Conservation (phyloP, 2,113 vertebrate genomes). For the Anolis sagrei region DNA sequence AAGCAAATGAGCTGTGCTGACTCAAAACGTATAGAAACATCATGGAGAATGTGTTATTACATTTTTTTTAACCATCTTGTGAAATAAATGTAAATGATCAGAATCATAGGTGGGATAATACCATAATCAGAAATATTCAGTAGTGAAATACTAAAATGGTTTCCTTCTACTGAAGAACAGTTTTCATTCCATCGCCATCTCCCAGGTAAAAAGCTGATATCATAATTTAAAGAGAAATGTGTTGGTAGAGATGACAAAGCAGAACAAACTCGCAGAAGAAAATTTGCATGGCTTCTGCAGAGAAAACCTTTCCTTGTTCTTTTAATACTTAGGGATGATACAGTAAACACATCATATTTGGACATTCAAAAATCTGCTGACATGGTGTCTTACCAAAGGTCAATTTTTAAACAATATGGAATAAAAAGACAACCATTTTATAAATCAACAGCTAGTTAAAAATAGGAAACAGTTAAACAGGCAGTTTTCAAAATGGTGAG, state of each 20-base stretch:
- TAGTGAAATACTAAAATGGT: too few species aligned
- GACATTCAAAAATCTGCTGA: background rate
- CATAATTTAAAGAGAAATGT: background rate
- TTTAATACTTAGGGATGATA: background rate
- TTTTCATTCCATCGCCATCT: accelerated
- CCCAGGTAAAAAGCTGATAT: background rate
- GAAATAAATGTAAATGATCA: too few species aligned
- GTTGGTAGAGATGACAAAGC: background rate
- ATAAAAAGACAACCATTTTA: background rate
- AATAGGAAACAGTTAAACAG: background rate
- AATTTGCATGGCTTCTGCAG: background rate
- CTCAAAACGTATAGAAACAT: background rate
- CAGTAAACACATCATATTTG: background rate
- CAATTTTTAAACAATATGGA: background rate
- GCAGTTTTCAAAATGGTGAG: too few species aligned
- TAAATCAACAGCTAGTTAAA: background rate
- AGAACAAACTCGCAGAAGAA: background rate
- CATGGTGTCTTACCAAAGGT: background rate
- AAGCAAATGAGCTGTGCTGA: background rate
- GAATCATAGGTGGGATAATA: background rate
- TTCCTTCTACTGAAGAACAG: accelerated
- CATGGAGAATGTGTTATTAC: background rate
- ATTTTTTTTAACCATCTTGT: background rate
- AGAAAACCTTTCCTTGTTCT: background rate
- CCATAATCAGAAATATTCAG: accelerated